These are phyloP conservation scores for Mesoclemmys tuberculata DNA, from an alignment of 2,113 vertebrate species.

Conservation along the genomic window DNA sequence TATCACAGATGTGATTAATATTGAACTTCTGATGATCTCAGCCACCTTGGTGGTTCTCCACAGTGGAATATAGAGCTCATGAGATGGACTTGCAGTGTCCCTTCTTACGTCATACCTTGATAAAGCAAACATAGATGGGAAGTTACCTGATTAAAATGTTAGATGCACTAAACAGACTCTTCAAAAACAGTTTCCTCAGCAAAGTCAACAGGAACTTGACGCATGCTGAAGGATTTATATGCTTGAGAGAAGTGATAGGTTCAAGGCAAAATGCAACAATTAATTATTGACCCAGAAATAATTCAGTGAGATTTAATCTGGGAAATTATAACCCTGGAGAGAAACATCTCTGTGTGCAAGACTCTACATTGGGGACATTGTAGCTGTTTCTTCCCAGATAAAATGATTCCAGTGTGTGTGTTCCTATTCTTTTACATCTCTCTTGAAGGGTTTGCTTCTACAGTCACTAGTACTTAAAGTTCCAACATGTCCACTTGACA, in stretches of 20 bases:
- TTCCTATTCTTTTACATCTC: not conserved
- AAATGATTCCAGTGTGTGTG: not conserved
- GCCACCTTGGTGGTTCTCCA: not conserved
- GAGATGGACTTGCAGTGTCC: accelerated
- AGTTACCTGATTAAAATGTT: not conserved
- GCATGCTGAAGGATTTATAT: not conserved
- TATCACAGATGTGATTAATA: not conserved
- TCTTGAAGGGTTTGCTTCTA: not conserved
- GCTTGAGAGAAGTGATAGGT: not conserved
- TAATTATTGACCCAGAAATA: not conserved
- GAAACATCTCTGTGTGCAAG: not conserved
- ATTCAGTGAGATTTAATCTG: not conserved
- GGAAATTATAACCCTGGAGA: not conserved
- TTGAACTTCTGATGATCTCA: not conserved
- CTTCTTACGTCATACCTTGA: not conserved
- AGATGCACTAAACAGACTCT: not conserved
- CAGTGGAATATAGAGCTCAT: not conserved
- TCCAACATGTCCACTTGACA: not conserved
- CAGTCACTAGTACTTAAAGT: not conserved
- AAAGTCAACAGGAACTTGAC: not conserved
- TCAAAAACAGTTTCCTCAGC: not conserved
- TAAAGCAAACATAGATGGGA: not conserved
- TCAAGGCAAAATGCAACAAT: not conserved
- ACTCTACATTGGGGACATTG: not conserved
- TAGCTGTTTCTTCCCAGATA: not conserved